Evolutionary conservation across 2,888 invertebrate genomes (phyloP).

Genomic region (Drosophila tripunctata): DNA sequence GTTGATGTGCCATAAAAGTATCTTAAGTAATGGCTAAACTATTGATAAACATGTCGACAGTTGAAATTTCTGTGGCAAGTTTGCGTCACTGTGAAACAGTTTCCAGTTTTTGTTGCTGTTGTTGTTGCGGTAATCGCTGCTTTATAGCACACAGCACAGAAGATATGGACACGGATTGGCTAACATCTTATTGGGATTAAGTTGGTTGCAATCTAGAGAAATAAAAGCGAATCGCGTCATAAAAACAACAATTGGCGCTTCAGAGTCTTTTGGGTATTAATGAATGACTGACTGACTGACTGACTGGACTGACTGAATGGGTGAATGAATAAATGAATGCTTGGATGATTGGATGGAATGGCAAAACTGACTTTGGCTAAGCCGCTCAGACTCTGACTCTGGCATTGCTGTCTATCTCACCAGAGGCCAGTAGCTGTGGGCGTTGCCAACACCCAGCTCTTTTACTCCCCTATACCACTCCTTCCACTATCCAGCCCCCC

Average conservation of each 20-base stretch:
- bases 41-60: slow-evolving; percentile 37
- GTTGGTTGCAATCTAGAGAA: slow-evolving; percentile 57
- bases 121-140: slow-evolving; percentile 51
- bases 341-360: background rate
- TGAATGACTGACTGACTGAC: slow-evolving; percentile 60
- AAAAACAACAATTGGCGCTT: slow-evolving; percentile 63
- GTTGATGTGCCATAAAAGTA: slow-evolving; percentile 35
- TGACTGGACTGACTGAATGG: background rate
- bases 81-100: slow-evolving; percentile 42
- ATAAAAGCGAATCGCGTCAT: slow-evolving; percentile 66
- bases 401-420: slow-evolving; percentile 43
- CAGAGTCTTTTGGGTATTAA: slow-evolving; percentile 61
- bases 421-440: slow-evolving; percentile 22
- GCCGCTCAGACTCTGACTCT: slow-evolving; percentile 48
- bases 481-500: background rate
- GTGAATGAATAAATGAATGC: background rate
- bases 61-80: slow-evolving; percentile 11
- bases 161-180: slow-evolving; percentile 43
- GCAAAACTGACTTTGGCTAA: slow-evolving; percentile 32
- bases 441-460: slow-evolving; percentile 23
- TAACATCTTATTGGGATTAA: slow-evolving; percentile 71
- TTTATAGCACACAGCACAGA: background rate
- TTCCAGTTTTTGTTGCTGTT: slow-evolving; percentile 9
- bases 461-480: background rate
- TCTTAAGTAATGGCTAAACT: slow-evolving; percentile 15